These are phyloP conservation scores for Volucella zonaria DNA, from an alignment of 2,888 invertebrate genomes.

Conservation along the genomic window DNA sequence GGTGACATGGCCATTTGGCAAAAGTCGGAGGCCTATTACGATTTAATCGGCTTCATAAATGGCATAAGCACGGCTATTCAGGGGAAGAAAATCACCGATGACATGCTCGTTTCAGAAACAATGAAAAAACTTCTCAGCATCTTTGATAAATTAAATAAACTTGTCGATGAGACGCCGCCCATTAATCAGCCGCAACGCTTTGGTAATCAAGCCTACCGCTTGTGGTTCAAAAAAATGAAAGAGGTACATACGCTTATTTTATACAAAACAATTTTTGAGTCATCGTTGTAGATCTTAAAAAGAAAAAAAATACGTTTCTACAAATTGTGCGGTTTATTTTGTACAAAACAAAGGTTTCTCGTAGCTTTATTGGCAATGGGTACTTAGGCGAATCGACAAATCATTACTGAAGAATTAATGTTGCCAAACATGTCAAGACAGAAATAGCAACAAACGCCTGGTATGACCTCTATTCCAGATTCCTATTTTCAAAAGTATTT, in stretches of 20 bases:
- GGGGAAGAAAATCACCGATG: conserved; percentile 88
- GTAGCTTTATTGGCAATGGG: too few relatives aligned
- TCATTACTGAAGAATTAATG: too few relatives aligned
- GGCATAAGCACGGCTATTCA: conserved; percentile 93
- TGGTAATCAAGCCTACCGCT: conserved; percentile 96
- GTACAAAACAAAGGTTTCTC: too few relatives aligned
- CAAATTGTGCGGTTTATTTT: too few relatives aligned
- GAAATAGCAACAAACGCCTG: too few relatives aligned
- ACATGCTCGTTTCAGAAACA: conserved; percentile 86
- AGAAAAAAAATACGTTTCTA: too few relatives aligned
- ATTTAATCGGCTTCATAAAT: conserved; percentile 93
- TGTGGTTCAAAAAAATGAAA: conserved; percentile 90
- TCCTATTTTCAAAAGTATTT: too few relatives aligned
- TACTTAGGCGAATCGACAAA: too few relatives aligned
- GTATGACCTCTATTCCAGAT: too few relatives aligned
- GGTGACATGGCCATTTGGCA: conserved; percentile 91
- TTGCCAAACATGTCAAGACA: too few relatives aligned
- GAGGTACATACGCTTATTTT: conserved; percentile 81
- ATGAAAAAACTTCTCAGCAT: conserved; percentile 86
- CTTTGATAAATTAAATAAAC: conserved; percentile 87
- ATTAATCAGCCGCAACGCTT: conserved; percentile 94
- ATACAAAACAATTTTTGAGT: background rate
- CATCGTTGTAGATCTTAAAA: too few relatives aligned
- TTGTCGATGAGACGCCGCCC: conserved; percentile 93
- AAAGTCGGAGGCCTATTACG: conserved; percentile 92